Evolutionary conservation across 2,797 vertebrate genomes (phyloP).

Genomic region (Morus bassanus): DNA sequence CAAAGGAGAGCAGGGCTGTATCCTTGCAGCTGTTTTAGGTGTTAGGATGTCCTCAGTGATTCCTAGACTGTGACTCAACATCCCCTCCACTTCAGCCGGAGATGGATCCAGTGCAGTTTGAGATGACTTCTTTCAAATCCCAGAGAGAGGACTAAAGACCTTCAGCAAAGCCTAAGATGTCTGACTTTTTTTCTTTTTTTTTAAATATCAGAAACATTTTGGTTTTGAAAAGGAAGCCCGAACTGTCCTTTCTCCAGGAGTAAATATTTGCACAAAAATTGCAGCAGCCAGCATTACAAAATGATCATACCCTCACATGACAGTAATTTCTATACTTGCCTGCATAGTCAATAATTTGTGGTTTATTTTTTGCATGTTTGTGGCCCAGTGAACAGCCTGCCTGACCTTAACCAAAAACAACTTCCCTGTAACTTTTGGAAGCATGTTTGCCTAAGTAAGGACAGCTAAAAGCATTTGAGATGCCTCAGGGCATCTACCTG

Average conservation of each 20-base stretch:
- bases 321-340: not conserved
- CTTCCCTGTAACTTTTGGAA: not conserved
- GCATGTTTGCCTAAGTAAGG: not conserved
- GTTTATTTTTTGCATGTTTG: not conserved
- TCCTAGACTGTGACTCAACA: not conserved
- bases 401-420: not conserved
- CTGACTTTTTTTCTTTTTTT: not conserved
- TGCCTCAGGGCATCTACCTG: not conserved
- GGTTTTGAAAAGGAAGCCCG: conserved; percentile 2
- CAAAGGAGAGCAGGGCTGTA: not conserved
- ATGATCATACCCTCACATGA: not conserved
- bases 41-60: not conserved
- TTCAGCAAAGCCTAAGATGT: not conserved
- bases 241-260: not conserved
- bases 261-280: conserved; percentile 24
- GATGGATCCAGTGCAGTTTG: not conserved
- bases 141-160: not conserved
- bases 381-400: not conserved
- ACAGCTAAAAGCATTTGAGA: not conserved
- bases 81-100: not conserved
- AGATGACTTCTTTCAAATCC: not conserved
- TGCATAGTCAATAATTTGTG: not conserved
- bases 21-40: not conserved
- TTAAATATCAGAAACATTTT: not conserved
- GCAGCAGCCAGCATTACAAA: not conserved